Conservation (phyloP, 2,888 invertebrate genomes). For the Ophion costatus region DNA sequence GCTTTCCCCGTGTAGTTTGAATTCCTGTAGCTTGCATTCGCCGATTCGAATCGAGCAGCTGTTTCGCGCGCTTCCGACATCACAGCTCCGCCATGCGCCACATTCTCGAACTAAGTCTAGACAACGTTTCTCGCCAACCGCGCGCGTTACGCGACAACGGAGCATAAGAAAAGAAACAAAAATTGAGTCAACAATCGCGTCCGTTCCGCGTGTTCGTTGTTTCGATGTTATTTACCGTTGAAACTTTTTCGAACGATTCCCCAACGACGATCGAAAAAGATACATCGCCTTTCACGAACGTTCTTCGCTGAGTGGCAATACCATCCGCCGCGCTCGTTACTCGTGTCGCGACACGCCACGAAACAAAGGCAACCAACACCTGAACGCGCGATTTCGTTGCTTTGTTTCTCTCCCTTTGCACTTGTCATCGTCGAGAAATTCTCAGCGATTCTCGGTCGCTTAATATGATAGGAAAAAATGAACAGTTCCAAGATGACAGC, state of each 20-base stretch:
- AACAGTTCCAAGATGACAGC: conserved; percentile 68
- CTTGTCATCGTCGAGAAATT: background rate
- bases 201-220: background rate
- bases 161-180: conserved; percentile 17
- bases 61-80: background rate
- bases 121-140: background rate
- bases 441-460: conserved; percentile 21
- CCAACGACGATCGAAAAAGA: background rate
- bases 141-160: background rate
- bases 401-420: no score
- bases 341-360: no score
- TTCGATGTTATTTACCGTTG: conserved; percentile 13
- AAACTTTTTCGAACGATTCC: conserved; percentile 5
- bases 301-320: background rate
- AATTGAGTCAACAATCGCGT: conserved; percentile 10
- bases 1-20: no score
- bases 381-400: no score
- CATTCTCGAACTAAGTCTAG: conserved; percentile 25
- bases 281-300: conserved; percentile 11
- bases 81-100: conserved; percentile 35
- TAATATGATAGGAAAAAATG: conserved; percentile 78
- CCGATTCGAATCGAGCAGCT: background rate
- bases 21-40: no score
- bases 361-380: no score
- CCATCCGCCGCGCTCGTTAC: background rate